Percentiles rank a stretch among this genome's conserved stretches.
These are phyloP conservation scores for Gambelia wislizenii DNA, from an alignment of 2,797 vertebrate genomes.

Conservation along the genomic window DNA sequence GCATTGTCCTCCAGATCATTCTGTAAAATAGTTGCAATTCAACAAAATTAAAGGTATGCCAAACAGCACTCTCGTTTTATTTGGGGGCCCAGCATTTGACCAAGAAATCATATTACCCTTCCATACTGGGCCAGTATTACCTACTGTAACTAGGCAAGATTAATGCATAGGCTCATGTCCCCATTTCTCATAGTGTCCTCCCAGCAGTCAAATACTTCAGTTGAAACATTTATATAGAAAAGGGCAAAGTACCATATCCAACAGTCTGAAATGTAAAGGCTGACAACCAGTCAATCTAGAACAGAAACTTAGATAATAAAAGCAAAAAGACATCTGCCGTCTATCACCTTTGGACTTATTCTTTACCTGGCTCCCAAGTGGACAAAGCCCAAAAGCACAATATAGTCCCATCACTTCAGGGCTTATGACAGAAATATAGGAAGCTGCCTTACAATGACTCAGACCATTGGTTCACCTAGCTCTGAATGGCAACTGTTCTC, in stretches of 20 bases:
- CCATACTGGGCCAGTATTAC: not conserved
- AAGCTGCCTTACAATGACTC: no score
- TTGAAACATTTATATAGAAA: not conserved
- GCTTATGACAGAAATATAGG: no score
- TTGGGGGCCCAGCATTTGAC: not conserved
- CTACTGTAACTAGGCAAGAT: not conserved
- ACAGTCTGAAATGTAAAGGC: not conserved
- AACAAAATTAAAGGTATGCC: conserved; percentile 6
- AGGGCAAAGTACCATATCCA: not conserved
- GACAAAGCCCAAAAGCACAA: not conserved
- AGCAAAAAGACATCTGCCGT: not conserved
- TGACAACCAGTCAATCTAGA: not conserved
- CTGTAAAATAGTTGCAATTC: conserved; percentile 70
- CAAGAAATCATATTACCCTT: not conserved
- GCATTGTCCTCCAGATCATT: conserved; percentile 79
- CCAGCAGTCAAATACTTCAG: not conserved
- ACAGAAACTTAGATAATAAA: not conserved
- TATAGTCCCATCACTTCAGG: not conserved
- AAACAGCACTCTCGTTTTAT: not conserved
- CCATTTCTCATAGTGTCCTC: not conserved
- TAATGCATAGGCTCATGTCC: not conserved
- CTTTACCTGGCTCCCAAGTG: not conserved
- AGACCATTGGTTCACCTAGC: no score
- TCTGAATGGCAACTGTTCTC: no score
- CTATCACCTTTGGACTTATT: not conserved